These are phyloP conservation scores for Cataglyphis livida DNA, from an alignment of 2,888 invertebrate genomes.

Conservation along the genomic window DNA sequence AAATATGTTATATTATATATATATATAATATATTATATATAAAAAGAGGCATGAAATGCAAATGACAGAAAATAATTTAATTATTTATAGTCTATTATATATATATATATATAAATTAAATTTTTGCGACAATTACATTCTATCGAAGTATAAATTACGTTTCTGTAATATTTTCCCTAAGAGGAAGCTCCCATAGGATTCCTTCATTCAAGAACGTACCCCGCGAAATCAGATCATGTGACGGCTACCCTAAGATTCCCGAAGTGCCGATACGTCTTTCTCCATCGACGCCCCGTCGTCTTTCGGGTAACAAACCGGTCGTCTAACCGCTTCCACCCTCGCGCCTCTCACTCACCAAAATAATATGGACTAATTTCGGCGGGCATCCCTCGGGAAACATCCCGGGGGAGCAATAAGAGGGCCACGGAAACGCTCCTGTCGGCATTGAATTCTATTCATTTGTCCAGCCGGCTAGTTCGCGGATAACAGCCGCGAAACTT, in stretches of 20 bases:
- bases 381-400: slow-evolving; percentile 76
- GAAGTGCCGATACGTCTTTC: slow-evolving; percentile 56
- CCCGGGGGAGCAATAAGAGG: slow-evolving; percentile 81
- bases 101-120: background rate
- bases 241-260: slow-evolving; percentile 24
- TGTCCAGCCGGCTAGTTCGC: slow-evolving; percentile 69
- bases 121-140: background rate
- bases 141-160: background rate
- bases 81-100: background rate
- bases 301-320: slow-evolving; percentile 61
- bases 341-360: slow-evolving; percentile 69
- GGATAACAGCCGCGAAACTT: slow-evolving; percentile 76
- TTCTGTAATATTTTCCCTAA: background rate
- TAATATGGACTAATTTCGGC: slow-evolving; percentile 83
- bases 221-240: slow-evolving; percentile 41
- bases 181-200: background rate
- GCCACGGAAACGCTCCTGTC: slow-evolving; percentile 61
- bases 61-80: background rate
- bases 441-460: slow-evolving; percentile 82
- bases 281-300: slow-evolving; percentile 55
- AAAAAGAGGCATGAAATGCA: background rate
- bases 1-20: too few species aligned
- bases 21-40: too few species aligned
- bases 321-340: slow-evolving; percentile 45
- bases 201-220: slow-evolving; percentile 12